Percentiles rank a stretch among this genome's conserved stretches.
phyloP scores from a whole-genome alignment of 2,113 vertebrate species.

The Corythoichthys intestinalis region DNA sequence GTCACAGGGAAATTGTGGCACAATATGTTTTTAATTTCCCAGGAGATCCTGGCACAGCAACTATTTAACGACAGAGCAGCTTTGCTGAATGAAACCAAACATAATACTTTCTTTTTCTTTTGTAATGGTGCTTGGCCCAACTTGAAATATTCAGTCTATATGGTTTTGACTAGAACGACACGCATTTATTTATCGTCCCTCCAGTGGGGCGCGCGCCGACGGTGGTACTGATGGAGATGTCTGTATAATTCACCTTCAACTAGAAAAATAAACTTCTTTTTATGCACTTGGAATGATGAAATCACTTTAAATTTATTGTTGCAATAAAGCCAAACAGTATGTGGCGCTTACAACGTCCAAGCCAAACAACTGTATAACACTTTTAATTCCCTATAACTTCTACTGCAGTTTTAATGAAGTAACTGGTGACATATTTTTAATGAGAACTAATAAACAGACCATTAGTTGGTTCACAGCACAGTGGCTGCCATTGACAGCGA shows the following conservation, averaged over 20 bases:
- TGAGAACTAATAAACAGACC: background rate
- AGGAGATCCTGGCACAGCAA: slow-evolving; percentile 61
- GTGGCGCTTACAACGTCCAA: background rate
- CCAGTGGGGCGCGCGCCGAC: slow-evolving; percentile 12
- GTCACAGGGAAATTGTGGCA: slow-evolving; percentile 72
- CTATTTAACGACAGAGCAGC: slow-evolving; percentile 62
- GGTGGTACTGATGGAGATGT: background rate
- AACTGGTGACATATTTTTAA: background rate
- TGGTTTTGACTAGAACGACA: slow-evolving; percentile 11
- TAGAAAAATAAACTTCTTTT: slow-evolving; percentile 7
- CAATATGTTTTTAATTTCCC: slow-evolving; percentile 81
- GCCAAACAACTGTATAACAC: background rate
- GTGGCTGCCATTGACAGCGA: no score
- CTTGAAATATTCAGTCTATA: slow-evolving; percentile 43
- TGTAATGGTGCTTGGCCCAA: slow-evolving; percentile 46
- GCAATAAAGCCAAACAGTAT: slow-evolving; percentile 3
- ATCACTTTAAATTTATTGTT: background rate
- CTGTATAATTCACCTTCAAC: slow-evolving; percentile 2
- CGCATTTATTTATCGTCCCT: slow-evolving; percentile 11
- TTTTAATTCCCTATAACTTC: background rate
- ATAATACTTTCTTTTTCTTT: slow-evolving; percentile 48
- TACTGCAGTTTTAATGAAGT: background rate
- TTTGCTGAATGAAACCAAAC: slow-evolving; percentile 60
- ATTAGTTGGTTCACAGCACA: background rate
- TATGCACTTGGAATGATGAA: background rate